A percentile compares a stretch with the other conserved stretches of the same genome.
Evolutionary conservation across 2,797 vertebrate species (phyloP).

Genomic region (Tangara arthus): DNA sequence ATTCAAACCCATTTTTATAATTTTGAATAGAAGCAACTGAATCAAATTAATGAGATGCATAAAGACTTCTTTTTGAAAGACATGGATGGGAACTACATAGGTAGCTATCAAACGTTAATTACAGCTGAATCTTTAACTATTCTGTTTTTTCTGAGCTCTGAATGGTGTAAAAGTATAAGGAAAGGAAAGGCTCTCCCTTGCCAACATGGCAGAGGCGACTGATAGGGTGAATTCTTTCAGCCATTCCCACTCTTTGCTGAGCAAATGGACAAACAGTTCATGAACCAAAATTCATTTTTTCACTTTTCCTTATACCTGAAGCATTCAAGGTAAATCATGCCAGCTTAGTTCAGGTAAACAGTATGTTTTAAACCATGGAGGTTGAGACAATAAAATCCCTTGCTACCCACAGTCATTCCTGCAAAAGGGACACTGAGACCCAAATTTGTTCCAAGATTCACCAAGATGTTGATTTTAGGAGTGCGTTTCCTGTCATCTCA

Average conservation of each 20-base stretch:
- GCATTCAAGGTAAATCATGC: neutral
- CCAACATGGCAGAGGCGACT: neutral
- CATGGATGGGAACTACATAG: neutral
- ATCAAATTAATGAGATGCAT: neutral
- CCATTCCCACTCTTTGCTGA: neutral
- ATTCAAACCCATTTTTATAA: neutral
- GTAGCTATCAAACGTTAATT: conserved; percentile 15
- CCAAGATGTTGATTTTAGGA: neutral
- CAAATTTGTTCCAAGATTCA: neutral
- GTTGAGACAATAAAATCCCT: neutral
- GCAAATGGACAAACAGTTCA: neutral
- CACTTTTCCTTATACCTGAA: neutral
- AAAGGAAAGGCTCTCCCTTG: neutral
- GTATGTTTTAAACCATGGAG: neutral
- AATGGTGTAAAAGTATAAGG: neutral
- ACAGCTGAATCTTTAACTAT: neutral
- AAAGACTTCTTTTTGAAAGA: neutral
- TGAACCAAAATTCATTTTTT: neutral
- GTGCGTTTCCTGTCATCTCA: neutral
- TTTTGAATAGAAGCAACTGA: neutral
- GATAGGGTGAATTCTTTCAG: neutral
- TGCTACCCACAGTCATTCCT: neutral
- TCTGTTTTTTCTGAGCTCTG: neutral
- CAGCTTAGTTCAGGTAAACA: neutral
- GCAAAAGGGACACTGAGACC: accelerated